Percentiles rank a stretch among this genome's conserved stretches.
phyloP scores from a whole-genome alignment of 2,888 invertebrate genomes.

The Crossocerus cetratus region DNA sequence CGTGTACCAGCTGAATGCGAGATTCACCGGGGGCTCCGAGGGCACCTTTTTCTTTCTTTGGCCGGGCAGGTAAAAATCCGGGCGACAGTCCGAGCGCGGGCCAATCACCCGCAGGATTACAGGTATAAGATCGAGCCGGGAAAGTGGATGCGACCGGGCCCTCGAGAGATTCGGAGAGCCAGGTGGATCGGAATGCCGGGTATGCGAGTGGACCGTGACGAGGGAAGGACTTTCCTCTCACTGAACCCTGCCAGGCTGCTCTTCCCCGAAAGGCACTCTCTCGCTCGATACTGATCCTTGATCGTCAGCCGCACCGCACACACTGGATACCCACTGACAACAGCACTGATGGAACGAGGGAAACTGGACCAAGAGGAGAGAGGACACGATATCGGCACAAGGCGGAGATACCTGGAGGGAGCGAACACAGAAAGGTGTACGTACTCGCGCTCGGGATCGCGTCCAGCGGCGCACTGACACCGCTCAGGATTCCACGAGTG shows the following conservation, averaged over 20 bases:
- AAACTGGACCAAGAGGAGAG: no score
- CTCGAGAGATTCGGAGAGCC: no score
- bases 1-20: no score
- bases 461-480: conserved; percentile 69
- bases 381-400: not conserved
- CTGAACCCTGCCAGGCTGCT: not conserved
- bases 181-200: no score
- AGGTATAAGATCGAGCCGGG: not conserved
- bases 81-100: not conserved
- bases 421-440: not conserved
- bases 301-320: not conserved
- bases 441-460: conserved; percentile 59
- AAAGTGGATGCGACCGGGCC: no score
- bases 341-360: no score
- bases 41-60: no score
- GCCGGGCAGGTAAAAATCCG: no score
- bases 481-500: conserved; percentile 56
- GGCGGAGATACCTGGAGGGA: not conserved
- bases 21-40: no score
- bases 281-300: not conserved
- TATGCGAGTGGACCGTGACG: no score
- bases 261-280: not conserved
- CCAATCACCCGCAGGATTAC: not conserved
- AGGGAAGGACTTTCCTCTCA: not conserved
- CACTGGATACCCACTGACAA: conserved; percentile 8